Conservation (phyloP, 2,797 vertebrate genomes). For the Labeo calbasu region DNA sequence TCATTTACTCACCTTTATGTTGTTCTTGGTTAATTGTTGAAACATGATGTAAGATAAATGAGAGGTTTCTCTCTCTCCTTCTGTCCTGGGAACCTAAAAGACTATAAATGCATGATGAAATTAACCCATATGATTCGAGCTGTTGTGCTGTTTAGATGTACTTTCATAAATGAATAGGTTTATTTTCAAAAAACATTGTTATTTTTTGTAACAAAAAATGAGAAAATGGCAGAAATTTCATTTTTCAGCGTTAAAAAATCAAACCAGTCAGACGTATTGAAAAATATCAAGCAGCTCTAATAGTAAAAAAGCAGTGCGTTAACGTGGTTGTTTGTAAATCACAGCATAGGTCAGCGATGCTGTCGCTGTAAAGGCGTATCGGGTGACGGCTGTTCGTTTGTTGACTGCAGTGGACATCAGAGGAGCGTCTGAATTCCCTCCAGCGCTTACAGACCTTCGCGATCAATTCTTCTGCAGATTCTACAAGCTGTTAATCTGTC, state of each 20-base stretch:
- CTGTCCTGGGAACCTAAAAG: no score
- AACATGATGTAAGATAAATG: neutral
- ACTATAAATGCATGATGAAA: neutral
- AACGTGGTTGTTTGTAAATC: no score
- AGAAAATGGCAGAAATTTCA: no score
- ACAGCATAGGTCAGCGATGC: no score
- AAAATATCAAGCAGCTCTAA: no score
- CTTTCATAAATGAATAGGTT: no score
- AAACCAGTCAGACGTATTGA: no score
- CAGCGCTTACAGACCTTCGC: constrained; percentile 55
- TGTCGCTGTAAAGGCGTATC: constrained; percentile 51
- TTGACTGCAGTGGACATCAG: constrained; percentile 44
- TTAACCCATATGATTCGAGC: no score
- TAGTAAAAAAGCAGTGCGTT: no score
- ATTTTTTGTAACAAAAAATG: no score
- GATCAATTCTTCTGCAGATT: constrained; percentile 82
- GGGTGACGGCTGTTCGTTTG: constrained; percentile 64
- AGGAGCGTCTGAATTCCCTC: constrained; percentile 7
- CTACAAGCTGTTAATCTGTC: constrained; percentile 82
- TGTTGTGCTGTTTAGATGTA: no score
- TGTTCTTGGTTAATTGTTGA: neutral
- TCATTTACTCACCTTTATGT: neutral
- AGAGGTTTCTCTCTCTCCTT: neutral
- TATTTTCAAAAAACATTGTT: no score
- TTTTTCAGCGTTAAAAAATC: neutral